Conservation (phyloP, 30 jellyfish, hydroid and myxozoan species). For the Hydractinia symbiolongicarpus region DNA sequence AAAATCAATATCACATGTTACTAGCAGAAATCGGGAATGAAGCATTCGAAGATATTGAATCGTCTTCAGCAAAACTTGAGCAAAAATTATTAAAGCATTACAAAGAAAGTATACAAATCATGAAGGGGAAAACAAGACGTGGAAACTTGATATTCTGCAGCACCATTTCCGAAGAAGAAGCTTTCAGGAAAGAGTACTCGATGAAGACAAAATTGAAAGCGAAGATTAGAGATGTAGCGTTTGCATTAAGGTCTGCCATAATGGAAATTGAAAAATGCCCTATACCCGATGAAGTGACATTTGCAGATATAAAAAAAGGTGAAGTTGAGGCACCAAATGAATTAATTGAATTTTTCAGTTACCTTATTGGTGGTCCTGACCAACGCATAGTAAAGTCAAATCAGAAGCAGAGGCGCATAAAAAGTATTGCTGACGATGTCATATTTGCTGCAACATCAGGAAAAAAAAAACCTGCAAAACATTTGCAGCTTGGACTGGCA, state of each 20-base stretch:
- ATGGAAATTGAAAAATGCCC: neutral
- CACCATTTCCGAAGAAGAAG: neutral
- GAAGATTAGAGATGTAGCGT: conserved; percentile 16
- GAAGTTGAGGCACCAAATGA: conserved; percentile 1
- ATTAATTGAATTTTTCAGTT: neutral
- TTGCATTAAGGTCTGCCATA: neutral
- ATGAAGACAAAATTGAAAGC: conserved; percentile 6
- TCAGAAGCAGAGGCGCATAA: conserved; percentile 2
- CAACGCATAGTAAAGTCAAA: neutral
- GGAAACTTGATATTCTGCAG: too few species aligned
- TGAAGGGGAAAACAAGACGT: too few species aligned
- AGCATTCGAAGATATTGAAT: too few species aligned
- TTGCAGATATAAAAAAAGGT: conserved; percentile 18
- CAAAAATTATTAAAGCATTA: too few species aligned
- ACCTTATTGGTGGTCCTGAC: conserved; percentile 16
- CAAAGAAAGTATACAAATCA: neutral
- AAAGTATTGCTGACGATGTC: neutral
- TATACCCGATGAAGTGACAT: conserved; percentile 9
- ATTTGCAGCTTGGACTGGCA: neutral
- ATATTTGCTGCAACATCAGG: conserved; percentile 20
- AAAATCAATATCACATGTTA: too few species aligned
- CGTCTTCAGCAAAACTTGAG: too few species aligned
- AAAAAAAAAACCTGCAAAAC: neutral
- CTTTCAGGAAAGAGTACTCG: conserved; percentile 10
- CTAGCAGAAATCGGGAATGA: too few species aligned